Base-by-base conservation (phyloP, 2,888 invertebrate genomes). In the Lymantria dispar region DNA sequence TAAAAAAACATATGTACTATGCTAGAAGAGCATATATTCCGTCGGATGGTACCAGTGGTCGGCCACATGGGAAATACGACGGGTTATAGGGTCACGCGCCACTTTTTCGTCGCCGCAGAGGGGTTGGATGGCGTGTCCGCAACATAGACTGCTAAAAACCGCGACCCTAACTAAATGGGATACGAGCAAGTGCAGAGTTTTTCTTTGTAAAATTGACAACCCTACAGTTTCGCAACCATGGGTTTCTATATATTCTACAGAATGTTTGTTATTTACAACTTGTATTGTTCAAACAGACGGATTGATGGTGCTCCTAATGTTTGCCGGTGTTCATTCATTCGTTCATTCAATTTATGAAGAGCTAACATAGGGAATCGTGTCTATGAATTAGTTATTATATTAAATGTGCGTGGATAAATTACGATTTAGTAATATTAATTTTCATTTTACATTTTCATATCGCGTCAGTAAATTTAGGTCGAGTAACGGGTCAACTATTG, bases 251-350 rank as follows among this genome's bases (percentile, higher is more conserved):
- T 22, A 22, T 36, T 11, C 11, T 36, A 36, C 11, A 74, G 76
- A 71, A 69, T 58, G 52, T 48, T 48, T 51, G 65, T 76, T 78
- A 78, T 83, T 81, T 80, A 81, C 78, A 55, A 70, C 70, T 49
- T 5, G 22, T 22, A 22, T 22, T 71, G 69, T 65, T 60, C 68
- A 72, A 75, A 72, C 74, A 68, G 73, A 72, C 75, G 53, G 36
- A 11, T 36, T 58, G 62, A 60, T 56, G 51, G 48, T 60, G 63
- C 65, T 55, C 51, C 49, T 51, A 52, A 49, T 47, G 50, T 54
- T 60, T 52, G 52, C 39, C 60, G 22, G 22, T 22, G 13, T 64
- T 64, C 61, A 43, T 48, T 52, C 54, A 52, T 55, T 57, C 13
- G 8, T 58, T 58, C 47, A 48, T 48, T 47, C 47, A 58, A 56